These are phyloP conservation scores for Brachyptera risi DNA, from an alignment of 2,888 invertebrate genomes.

Conservation along the genomic window DNA sequence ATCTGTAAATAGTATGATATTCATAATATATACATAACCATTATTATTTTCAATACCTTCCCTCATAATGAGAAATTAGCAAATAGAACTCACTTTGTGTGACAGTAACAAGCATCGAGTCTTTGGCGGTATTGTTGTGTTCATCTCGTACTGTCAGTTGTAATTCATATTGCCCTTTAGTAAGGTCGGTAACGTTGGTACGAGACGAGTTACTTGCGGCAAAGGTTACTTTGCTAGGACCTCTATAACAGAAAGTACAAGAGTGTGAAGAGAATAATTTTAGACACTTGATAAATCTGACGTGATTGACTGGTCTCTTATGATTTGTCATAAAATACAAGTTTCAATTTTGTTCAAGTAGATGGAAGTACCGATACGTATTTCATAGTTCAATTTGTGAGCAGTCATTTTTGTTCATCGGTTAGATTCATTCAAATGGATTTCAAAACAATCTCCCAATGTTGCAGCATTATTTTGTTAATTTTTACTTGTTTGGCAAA, in stretches of 20 bases:
- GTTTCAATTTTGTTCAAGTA: no score
- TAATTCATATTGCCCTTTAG: conserved; percentile 80
- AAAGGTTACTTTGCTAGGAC: conserved; percentile 50
- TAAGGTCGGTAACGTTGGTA: conserved; percentile 75
- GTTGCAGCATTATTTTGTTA: no score
- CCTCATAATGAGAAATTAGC: not conserved
- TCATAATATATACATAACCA: not conserved
- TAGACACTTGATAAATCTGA: no score
- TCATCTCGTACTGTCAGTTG: conserved; percentile 79
- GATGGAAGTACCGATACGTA: no score
- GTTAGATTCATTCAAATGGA: not conserved
- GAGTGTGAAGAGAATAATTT: no score
- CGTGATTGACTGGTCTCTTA: no score
- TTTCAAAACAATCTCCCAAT: not conserved
- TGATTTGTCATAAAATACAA: no score
- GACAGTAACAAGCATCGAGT: conserved; percentile 69
- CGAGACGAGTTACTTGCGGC: conserved; percentile 56
- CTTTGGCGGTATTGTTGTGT: conserved; percentile 73
- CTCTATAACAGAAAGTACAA: conserved; percentile 48
- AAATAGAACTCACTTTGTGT: conserved; percentile 68
- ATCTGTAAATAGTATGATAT: not conserved
- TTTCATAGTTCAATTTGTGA: no score
- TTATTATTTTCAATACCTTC: no score
- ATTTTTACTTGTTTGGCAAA: not conserved
- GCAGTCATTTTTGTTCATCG: not conserved